Percentiles rank a stretch among this genome's conserved stretches.
These are phyloP conservation scores for Syngnathoides biaculeatus DNA, from an alignment of 2,113 vertebrate species.

Conservation along the genomic window DNA sequence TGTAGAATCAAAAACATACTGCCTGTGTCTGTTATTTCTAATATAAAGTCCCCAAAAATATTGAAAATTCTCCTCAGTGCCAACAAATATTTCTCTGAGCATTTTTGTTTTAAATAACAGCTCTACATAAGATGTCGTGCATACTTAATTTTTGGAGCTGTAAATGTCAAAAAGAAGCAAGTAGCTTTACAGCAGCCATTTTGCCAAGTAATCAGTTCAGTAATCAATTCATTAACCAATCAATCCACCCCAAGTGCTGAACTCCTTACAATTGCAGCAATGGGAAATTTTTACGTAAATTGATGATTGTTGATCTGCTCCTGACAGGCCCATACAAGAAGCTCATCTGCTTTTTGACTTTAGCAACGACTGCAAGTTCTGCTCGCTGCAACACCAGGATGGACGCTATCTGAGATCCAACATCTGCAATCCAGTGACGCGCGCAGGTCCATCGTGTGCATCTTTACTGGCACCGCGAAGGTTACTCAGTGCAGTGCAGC, in stretches of 20 bases:
- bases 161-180: background rate
- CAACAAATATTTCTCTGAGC: background rate
- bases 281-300: too few relatives aligned
- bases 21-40: too few relatives aligned
- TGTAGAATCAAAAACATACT: too few relatives aligned
- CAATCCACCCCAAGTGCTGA: background rate
- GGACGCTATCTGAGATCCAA: background rate
- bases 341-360: background rate
- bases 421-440: background rate
- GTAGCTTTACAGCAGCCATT: background rate
- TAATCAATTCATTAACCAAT: background rate
- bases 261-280: background rate
- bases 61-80: background rate
- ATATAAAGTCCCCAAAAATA: too few relatives aligned
- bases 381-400: background rate
- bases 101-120: too few relatives aligned
- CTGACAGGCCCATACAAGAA: background rate
- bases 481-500: conserved; percentile 15
- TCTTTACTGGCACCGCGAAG: background rate
- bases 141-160: background rate
- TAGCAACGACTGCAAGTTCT: background rate
- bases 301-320: too few relatives aligned
- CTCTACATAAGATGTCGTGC: background rate
- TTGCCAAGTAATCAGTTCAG: background rate
- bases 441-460: background rate